phyloP scores from a whole-genome alignment of 2,888 invertebrate species.

The Tribolium freemani region DNA sequence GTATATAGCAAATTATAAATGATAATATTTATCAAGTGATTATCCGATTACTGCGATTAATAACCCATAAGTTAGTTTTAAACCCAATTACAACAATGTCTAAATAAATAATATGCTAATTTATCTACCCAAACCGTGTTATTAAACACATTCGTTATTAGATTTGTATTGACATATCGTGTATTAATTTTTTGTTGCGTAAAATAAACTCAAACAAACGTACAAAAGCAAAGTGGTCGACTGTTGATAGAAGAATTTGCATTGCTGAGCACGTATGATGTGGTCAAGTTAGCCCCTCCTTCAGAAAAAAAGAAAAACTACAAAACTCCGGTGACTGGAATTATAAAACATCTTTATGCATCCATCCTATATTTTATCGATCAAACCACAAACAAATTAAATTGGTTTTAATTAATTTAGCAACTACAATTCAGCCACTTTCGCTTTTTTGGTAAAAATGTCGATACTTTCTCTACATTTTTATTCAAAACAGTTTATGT shows the following conservation, averaged over 20 bases:
- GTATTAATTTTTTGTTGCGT: neutral
- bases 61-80: neutral
- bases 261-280: slow-evolving; percentile 53
- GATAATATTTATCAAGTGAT: neutral
- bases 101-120: neutral
- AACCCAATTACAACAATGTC: neutral
- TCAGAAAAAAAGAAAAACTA: slow-evolving; percentile 14
- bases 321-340: slow-evolving; percentile 20
- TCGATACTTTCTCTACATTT: too few species aligned
- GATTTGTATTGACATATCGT: neutral
- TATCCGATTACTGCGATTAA: neutral
- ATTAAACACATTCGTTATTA: neutral
- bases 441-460: slow-evolving; percentile 5
- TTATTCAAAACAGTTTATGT: too few species aligned
- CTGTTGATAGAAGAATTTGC: slow-evolving; percentile 50
- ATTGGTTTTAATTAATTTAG: neutral
- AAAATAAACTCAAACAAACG: slow-evolving; percentile 6
- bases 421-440: slow-evolving; percentile 5
- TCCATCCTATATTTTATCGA: neutral
- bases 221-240: slow-evolving; percentile 29
- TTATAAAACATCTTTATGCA: slow-evolving; percentile 16
- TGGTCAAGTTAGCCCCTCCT: slow-evolving; percentile 43
- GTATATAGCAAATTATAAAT: neutral
- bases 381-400: slow-evolving; percentile 1
- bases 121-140: neutral